Evolutionary conservation across 2,888 invertebrate genomes (phyloP), one percentile per base, ranked within the genome.

Genomic region (Syrista parreyssii): DNA sequence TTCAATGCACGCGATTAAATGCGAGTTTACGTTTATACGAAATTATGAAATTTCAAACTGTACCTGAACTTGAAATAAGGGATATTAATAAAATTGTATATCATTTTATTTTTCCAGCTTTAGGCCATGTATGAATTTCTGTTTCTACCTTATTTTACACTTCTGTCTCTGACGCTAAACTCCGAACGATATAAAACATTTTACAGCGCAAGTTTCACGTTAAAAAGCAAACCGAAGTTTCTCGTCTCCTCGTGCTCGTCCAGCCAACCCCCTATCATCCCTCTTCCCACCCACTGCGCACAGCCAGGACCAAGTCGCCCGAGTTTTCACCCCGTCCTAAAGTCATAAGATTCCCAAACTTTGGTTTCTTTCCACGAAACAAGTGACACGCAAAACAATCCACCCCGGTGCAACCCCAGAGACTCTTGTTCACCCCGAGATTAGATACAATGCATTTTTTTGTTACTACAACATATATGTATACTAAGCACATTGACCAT

Each of bases 281-380:
- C 71, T 11, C 15, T 12, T 32, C 9, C 34, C 40, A 36, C 74
- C 34, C 74, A 30, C 34, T 55, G 23, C 23, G 74, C 34, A 11
- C 74, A 72, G 35, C 71, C 77, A 40, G 71, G 71, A 71, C 74
- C 74, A 74, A 77, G 71, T 77, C 77, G 74, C 71, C 77, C 71
- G 71, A 71, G 77, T 77, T 77, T 75, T 77, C 77, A 77, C 75
- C 77, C 77, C 55, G 75, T 77, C 77, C 75, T 74, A 75, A 77
- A 77, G 77, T 77, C 71, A 77, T 77, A 77, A 77, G 75, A 77
- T 74, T 69, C 74, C 71, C 15, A 75, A 77, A 40, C 55, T 77
- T 71, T 71, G 23, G 55, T 71, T 71, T 33, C 71, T 71, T 71
- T 55, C 23, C 40, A 6, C 40, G 15, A 6, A 40, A 40, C 1